Evolutionary conservation across 2,888 invertebrate genomes (phyloP).

Genomic region (Pseudanteris insignis): DNA sequence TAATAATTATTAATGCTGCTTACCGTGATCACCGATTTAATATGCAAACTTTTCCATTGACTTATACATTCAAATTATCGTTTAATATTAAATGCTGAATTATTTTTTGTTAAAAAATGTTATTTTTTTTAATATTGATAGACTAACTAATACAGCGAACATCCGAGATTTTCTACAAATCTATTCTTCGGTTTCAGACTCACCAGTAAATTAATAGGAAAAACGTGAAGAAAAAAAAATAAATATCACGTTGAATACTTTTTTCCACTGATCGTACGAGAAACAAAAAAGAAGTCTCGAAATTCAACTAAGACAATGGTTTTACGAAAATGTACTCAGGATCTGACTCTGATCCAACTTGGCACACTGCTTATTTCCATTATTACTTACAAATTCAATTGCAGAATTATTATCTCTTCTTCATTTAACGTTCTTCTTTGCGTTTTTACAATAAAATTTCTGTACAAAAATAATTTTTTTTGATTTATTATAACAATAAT

Average conservation of each 20-base stretch:
- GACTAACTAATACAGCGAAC: slow-evolving; percentile 15
- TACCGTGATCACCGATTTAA: too few relatives aligned
- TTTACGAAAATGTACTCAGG: slow-evolving; percentile 30
- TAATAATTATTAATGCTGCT: too few relatives aligned
- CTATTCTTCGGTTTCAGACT: slow-evolving; percentile 13
- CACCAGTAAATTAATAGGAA: slow-evolving; percentile 5
- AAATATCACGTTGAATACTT: slow-evolving; percentile 3
- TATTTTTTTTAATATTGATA: too few relatives aligned
- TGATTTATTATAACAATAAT: slow-evolving; percentile 24
- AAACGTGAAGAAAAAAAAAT: slow-evolving; percentile 4
- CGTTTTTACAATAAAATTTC: slow-evolving; percentile 17
- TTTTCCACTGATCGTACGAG: slow-evolving; percentile 3
- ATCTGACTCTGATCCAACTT: slow-evolving; percentile 10
- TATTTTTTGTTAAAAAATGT: too few relatives aligned
- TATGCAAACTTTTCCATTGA: neutral
- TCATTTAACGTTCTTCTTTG: slow-evolving; percentile 6
- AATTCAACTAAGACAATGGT: slow-evolving; percentile 42
- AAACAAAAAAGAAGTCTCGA: slow-evolving; percentile 16
- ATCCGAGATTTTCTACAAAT: slow-evolving; percentile 19
- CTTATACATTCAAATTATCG: too few relatives aligned
- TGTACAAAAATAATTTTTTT: slow-evolving; percentile 34
- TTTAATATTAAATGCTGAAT: too few relatives aligned
- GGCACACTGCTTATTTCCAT: slow-evolving; percentile 31
- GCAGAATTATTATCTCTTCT: too few relatives aligned
- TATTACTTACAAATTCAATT: too few relatives aligned